A percentile compares a stretch with the other conserved stretches of the same genome.
Conservation (phyloP, 2,797 vertebrate genomes). For the Myiotriccus ornatus region DNA sequence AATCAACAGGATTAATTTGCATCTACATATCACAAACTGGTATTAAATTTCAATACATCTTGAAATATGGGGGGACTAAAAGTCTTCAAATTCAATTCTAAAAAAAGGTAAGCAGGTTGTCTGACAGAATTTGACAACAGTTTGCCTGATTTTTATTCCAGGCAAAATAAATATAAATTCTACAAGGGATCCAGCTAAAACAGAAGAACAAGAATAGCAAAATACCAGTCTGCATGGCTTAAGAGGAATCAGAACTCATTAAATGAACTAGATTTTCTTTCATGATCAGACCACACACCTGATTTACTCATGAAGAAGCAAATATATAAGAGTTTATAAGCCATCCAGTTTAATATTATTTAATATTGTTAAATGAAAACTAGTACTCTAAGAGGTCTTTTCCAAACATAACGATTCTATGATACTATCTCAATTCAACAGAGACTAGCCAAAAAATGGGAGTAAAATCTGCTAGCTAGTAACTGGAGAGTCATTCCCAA, state of each 20-base stretch:
- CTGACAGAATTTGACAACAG: background rate
- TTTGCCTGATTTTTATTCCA: background rate
- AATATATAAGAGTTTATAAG: background rate
- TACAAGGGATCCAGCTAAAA: background rate
- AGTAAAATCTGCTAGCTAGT: background rate
- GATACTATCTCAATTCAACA: background rate
- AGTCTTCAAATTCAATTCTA: background rate
- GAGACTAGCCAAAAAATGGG: background rate
- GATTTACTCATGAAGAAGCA: background rate
- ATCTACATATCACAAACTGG: background rate
- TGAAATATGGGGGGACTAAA: background rate
- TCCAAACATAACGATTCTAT: background rate
- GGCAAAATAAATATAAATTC: background rate
- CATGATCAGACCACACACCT: background rate
- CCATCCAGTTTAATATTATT: background rate
- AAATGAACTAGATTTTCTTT: background rate
- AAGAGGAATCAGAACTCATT: background rate
- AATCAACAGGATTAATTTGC: background rate
- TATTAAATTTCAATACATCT: background rate
- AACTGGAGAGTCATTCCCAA: background rate
- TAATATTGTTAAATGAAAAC: background rate
- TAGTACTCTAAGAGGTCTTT: background rate
- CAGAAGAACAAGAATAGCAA: background rate
- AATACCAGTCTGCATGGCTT: background rate
- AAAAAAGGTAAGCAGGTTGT: background rate